Percentiles rank a stretch among this genome's conserved stretches.
Evolutionary conservation across 1,140 invertebrate species (phyloP).

Genomic region (Cyclina sinensis): DNA sequence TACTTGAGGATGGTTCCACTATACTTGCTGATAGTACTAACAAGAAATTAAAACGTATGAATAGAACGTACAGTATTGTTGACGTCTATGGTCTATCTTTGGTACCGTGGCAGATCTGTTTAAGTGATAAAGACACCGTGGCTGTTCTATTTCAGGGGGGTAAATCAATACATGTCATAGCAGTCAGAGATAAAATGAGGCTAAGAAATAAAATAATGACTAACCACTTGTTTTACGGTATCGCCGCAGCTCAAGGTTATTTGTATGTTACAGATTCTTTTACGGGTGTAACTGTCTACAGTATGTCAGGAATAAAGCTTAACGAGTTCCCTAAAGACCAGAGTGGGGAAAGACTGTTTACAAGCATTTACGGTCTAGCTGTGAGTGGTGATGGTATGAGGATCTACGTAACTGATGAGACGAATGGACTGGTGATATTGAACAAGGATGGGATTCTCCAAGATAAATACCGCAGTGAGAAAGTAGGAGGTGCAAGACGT

Average conservation of each 20-base stretch:
- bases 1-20: not conserved
- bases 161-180: not conserved
- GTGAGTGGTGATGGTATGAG: not conserved
- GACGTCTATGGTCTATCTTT: not conserved
- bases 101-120: not conserved
- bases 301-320: not conserved
- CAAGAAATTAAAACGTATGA: constrained; percentile 9
- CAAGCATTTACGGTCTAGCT: not conserved
- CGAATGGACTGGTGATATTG: not conserved
- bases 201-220: not conserved
- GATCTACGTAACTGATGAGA: not conserved
- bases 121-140: not conserved
- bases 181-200: not conserved
- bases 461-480: not conserved
- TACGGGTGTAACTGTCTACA: not conserved
- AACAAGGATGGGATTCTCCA: not conserved
- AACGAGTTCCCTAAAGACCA: not conserved
- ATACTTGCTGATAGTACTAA: not conserved
- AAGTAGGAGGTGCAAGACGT: not conserved
- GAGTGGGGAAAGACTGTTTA: not conserved
- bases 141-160: not conserved
- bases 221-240: not conserved
- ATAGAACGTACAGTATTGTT: not conserved
- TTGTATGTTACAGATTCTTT: not conserved
- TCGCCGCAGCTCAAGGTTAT: not conserved